Evolutionary conservation across 2,888 invertebrate species (phyloP).

Genomic region (Allacma fusca): DNA sequence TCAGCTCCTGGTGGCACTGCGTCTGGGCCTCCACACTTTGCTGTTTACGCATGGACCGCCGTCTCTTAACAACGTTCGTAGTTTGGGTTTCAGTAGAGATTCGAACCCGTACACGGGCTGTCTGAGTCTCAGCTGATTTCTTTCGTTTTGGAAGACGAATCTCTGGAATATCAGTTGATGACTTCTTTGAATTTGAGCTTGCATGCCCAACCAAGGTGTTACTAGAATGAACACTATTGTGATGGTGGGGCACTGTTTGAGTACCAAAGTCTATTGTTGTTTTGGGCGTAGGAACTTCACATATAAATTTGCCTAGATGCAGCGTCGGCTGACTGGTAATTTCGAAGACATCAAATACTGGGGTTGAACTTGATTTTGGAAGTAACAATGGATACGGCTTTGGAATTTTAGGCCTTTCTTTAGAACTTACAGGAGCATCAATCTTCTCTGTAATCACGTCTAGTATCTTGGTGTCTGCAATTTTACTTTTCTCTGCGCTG

Average conservation of each 20-base stretch:
- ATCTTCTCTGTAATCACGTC: background rate
- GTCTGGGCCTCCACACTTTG: slow-evolving; percentile 51
- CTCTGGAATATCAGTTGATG: background rate
- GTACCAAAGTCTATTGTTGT: slow-evolving; percentile 46
- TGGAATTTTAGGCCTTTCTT: background rate
- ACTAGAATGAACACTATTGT: background rate
- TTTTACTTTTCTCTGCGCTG: background rate
- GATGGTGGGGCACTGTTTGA: slow-evolving; percentile 41
- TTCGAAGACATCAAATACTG: background rate
- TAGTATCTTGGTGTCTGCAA: background rate
- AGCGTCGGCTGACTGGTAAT: slow-evolving; percentile 6
- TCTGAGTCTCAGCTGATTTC: slow-evolving; percentile 52
- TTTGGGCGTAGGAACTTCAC: slow-evolving; percentile 4
- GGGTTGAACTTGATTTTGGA: slow-evolving; percentile 2
- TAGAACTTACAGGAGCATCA: background rate
- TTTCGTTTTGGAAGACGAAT: slow-evolving; percentile 30
- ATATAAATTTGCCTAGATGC: slow-evolving; percentile 23
- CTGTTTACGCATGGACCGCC: slow-evolving; percentile 48
- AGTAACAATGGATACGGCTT: background rate
- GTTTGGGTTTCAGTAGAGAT: slow-evolving; percentile 53
- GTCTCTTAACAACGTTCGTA: slow-evolving; percentile 48
- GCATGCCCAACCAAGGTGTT: background rate
- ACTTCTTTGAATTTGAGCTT: background rate
- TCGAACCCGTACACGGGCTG: slow-evolving; percentile 40
- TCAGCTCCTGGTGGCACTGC: slow-evolving; percentile 34